Conservation (phyloP, 2,797 vertebrate species). For the Pogonophryne albipinna region DNA sequence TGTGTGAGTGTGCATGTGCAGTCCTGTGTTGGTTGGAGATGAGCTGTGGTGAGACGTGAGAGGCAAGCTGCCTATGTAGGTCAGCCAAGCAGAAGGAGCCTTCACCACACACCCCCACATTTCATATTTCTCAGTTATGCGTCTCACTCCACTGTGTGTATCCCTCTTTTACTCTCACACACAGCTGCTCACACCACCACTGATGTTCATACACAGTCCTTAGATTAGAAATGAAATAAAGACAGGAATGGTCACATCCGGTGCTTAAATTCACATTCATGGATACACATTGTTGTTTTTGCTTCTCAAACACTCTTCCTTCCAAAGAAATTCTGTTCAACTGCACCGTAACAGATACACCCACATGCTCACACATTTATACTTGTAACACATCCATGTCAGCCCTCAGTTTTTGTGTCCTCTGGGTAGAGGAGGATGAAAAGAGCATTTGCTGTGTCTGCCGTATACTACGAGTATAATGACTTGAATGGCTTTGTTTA, state of each 20-base stretch:
- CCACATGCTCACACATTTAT: conserved; percentile 48
- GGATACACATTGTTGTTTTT: conserved; percentile 10
- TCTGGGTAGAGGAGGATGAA: conserved; percentile 32
- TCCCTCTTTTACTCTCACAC: conserved; percentile 48
- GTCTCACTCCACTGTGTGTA: conserved; percentile 56
- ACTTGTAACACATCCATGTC: conserved; percentile 25
- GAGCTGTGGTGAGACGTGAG: conserved; percentile 83
- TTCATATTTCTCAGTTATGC: conserved; percentile 83
- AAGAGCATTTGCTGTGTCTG: conserved; percentile 29
- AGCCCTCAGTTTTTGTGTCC: conserved; percentile 22
- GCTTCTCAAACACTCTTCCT: conserved; percentile 18
- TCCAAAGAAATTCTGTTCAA: conserved; percentile 21
- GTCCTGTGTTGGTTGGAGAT: conserved; percentile 82
- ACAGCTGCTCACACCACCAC: conserved; percentile 52
- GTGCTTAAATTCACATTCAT: conserved; percentile 18
- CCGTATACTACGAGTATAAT: conserved; percentile 39
- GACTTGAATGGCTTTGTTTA: conserved; percentile 54
- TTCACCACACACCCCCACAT: conserved; percentile 85
- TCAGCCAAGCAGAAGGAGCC: conserved; percentile 88
- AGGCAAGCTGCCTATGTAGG: conserved; percentile 89
- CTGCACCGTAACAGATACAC: conserved; percentile 19
- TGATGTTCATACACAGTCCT: conserved; percentile 46
- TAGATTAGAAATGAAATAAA: conserved; percentile 40
- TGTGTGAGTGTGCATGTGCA: conserved; percentile 59
- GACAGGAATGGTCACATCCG: conserved; percentile 8